Evolutionary conservation across 2,797 vertebrate genomes (phyloP).

Genomic region (Neopelma chrysocephalum): DNA sequence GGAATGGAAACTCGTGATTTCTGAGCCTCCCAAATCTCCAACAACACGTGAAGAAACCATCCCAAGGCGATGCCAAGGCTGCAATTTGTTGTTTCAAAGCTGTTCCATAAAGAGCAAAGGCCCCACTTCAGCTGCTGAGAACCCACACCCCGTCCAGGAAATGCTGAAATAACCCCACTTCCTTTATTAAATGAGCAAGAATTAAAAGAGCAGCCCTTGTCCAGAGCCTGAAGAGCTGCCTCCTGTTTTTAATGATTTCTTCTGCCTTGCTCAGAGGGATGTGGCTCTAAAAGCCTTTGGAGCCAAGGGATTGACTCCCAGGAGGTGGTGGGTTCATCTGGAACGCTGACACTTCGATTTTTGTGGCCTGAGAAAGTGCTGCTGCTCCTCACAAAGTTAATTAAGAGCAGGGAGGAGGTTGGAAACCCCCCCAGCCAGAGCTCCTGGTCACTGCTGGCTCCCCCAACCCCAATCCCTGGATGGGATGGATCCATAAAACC

Average conservation of each 20-base stretch:
- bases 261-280: background rate
- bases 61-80: background rate
- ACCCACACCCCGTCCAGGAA: no score
- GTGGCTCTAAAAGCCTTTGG: background rate
- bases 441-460: background rate
- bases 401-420: background rate
- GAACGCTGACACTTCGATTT: background rate
- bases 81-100: background rate
- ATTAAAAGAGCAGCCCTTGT: no score
- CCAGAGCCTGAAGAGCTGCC: no score
- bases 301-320: background rate
- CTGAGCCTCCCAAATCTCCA: background rate
- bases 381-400: background rate
- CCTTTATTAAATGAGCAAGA: no score
- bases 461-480: no score
- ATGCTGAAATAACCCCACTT: no score
- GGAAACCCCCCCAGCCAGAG: background rate
- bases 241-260: background rate
- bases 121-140: background rate
- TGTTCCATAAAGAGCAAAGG: background rate
- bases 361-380: background rate
- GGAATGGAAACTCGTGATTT: background rate
- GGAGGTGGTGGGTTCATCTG: background rate
- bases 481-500: background rate
- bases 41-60: background rate